Conservation (phyloP, 1,140 invertebrate genomes). For the Drosophila athabasca region DNA sequence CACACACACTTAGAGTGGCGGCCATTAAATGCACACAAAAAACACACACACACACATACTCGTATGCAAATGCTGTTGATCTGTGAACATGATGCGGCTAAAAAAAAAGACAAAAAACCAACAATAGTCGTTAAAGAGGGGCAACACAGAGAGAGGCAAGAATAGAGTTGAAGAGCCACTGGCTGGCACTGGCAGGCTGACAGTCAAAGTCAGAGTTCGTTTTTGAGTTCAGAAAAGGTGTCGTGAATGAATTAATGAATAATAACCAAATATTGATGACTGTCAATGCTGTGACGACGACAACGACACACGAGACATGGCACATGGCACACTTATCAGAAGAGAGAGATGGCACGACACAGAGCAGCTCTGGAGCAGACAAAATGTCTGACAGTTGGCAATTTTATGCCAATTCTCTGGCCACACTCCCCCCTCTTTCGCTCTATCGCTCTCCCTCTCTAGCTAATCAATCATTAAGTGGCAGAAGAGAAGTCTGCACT, state of each 20-base stretch:
- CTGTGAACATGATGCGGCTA: conserved; percentile 7
- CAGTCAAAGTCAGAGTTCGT: conserved; percentile 63
- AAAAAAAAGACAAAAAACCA: conserved; percentile 22
- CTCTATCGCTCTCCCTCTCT: too few species aligned
- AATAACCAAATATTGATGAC: conserved; percentile 56
- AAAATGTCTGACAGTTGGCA: conserved; percentile 55
- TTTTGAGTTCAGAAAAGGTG: conserved; percentile 61
- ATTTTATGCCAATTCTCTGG: conserved; percentile 65
- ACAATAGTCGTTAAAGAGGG: conserved; percentile 17
- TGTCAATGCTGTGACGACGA: conserved; percentile 27
- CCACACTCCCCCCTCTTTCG: too few species aligned
- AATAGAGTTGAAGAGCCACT: conserved; percentile 39
- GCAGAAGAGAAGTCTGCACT: conserved; percentile 32
- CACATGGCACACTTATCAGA: conserved; percentile 55
- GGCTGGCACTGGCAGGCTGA: neutral
- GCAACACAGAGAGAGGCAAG: conserved; percentile 32
- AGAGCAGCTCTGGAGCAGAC: conserved; percentile 36
- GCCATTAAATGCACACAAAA: conserved; percentile 46
- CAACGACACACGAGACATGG: conserved; percentile 36
- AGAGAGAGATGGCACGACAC: conserved; percentile 1
- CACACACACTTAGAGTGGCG: conserved; percentile 18
- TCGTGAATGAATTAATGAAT: conserved; percentile 77
- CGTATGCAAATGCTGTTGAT: conserved; percentile 33
- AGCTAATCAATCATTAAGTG: conserved; percentile 58
- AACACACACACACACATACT: conserved; percentile 29